These are phyloP conservation scores for Listronotus oregonensis DNA, from an alignment of 1,140 invertebrate genomes.

Conservation along the genomic window DNA sequence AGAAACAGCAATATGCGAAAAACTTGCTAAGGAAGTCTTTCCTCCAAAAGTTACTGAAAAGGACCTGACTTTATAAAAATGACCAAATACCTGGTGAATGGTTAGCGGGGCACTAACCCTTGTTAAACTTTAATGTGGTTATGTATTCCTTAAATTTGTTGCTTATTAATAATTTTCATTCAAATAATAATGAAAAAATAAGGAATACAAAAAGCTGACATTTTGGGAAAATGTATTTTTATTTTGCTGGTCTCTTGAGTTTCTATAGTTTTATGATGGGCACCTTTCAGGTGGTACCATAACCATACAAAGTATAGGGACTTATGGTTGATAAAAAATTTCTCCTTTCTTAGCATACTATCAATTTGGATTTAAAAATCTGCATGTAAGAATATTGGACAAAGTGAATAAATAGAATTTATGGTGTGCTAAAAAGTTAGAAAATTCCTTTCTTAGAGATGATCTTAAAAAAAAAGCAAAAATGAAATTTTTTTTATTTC, in stretches of 20 bases:
- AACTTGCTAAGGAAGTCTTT: conserved; percentile 43
- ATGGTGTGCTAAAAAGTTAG: too few relatives aligned
- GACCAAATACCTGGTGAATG: conserved; percentile 42
- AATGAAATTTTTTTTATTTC: too few relatives aligned
- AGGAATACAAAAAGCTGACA: conserved; percentile 16
- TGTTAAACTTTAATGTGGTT: conserved; percentile 39
- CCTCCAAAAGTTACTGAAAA: conserved; percentile 37
- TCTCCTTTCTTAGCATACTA: conserved; percentile 51
- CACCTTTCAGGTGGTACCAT: conserved; percentile 36
- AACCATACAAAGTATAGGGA: conserved; percentile 36
- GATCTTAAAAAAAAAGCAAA: too few relatives aligned
- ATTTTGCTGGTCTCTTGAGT: background rate
- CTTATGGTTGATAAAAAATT: conserved; percentile 47
- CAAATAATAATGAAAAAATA: background rate
- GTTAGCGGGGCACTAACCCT: conserved; percentile 46
- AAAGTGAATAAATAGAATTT: background rate
- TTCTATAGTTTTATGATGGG: conserved; percentile 25
- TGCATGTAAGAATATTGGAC: conserved; percentile 7
- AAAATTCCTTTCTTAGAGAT: too few relatives aligned
- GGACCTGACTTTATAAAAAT: conserved; percentile 47
- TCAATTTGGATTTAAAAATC: conserved; percentile 42
- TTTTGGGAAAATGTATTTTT: conserved; percentile 8
- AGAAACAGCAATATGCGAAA: conserved; percentile 49
- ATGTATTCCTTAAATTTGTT: conserved; percentile 26
- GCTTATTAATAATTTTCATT: conserved; percentile 13